Evolutionary conservation across 2,797 vertebrate species (phyloP).

Genomic region (Scleropages formosus): DNA sequence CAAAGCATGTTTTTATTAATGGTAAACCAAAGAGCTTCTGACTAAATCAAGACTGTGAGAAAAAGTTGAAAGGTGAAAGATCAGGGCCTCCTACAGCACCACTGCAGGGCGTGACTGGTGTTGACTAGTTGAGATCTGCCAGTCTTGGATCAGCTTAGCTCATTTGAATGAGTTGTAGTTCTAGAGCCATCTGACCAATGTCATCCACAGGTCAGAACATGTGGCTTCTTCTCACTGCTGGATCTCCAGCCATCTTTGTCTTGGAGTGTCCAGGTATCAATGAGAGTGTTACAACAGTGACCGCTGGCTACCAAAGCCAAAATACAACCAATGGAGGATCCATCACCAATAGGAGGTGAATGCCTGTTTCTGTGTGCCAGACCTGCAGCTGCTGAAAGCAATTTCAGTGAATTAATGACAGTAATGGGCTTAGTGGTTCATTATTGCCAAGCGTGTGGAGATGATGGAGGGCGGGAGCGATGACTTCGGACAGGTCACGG

Average conservation of each 20-base stretch:
- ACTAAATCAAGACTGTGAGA: too few relatives aligned
- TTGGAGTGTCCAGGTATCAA: neutral
- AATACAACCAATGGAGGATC: conserved; percentile 49
- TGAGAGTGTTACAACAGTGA: neutral
- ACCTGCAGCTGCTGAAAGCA: conserved; percentile 51
- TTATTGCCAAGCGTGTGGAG: conserved; percentile 60
- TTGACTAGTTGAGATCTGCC: neutral
- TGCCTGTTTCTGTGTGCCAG: conserved; percentile 44
- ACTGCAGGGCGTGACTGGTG: neutral
- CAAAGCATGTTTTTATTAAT: too few relatives aligned
- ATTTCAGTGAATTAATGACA: conserved; percentile 54
- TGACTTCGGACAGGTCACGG: conserved; percentile 50
- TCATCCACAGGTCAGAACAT: neutral
- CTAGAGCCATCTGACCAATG: neutral
- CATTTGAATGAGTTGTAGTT: conserved; percentile 13
- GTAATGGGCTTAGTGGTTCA: conserved; percentile 70
- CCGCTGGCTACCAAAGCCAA: conserved; percentile 21
- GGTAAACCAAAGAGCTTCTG: too few relatives aligned
- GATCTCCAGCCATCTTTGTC: neutral
- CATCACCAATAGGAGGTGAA: conserved; percentile 46
- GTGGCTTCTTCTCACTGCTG: neutral
- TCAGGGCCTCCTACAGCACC: too few relatives aligned
- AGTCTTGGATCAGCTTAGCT: conserved; percentile 13
- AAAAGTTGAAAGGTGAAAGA: too few relatives aligned
- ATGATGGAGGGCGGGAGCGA: conserved; percentile 62